Base-by-base conservation (phyloP, 2,888 invertebrate species). In the Hetaerina titia region DNA sequence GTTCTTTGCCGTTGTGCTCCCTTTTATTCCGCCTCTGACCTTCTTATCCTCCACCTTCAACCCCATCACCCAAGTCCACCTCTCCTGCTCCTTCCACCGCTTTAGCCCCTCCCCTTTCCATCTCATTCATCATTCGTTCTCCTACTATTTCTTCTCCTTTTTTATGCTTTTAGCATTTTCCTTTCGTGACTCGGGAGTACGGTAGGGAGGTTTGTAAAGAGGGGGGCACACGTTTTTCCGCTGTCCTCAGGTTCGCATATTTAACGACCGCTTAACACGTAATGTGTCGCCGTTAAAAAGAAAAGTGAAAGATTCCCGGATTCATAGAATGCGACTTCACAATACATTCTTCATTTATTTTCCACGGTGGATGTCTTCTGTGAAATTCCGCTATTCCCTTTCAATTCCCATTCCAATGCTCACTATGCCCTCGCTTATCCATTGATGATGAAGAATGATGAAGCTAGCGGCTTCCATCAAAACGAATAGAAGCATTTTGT, bases 261-360 rank as follows among this genome's bases (percentile, higher is more conserved):
- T 64, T 90, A 90, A 90, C 90, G 90, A n/a, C 90, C 90, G 17
- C 90, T 90, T 90, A 90, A 31, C 90, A 90, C 90, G 90, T 90
- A 64, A 90, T 64, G 90, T 90, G 31, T 90, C 90, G 31, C 90
- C 64, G 63, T 15, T 19, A 64, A 69, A n/a, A 19, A 31, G 63
- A 64, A 90, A 90, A 90, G 90, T 90, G 90, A 90, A 90, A 90
- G 90, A 90, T 90, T 90, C 63, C 90, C 31, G 58, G 90, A 57
- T 57, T n/a, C 58, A 60, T 58, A 90, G 90, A 90, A 60, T 58
- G 58, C 57, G 58, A 58, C 58, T 89, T n/a, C 11, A 11, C 60
- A 25, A 58, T 90, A 25, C 60, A 13, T 90, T 90, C 90, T 58
- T 90, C 90, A 90, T 90, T 90, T 90, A 57, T 58, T 60, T 90